A percentile compares a stretch with the other conserved stretches of the same genome.
phyloP scores from a whole-genome alignment of 2,113 vertebrate species.

The Jacana jacana region DNA sequence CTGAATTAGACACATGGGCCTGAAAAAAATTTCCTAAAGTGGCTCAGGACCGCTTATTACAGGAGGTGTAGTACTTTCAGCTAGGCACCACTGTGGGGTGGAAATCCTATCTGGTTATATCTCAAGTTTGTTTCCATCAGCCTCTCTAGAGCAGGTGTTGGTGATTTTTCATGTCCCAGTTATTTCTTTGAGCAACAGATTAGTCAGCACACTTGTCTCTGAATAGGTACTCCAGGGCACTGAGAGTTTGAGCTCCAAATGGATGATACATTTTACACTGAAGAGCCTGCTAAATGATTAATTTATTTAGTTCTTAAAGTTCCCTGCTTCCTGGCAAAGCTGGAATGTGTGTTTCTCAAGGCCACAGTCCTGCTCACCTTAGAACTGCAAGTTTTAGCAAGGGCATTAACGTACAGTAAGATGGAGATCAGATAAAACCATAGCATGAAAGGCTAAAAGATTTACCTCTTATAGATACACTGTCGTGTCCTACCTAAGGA shows the following conservation, averaged over 20 bases:
- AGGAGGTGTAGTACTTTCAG: neutral
- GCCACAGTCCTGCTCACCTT: neutral
- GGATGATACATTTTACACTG: neutral
- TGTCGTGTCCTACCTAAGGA: fast-evolving
- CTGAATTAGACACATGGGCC: neutral
- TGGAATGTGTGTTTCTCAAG: neutral
- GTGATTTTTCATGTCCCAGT: slow-evolving; percentile 10
- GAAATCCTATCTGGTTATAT: neutral
- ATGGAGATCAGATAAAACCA: neutral
- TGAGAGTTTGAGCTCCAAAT: neutral
- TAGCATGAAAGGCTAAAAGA: neutral
- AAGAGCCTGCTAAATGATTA: neutral
- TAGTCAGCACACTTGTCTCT: neutral
- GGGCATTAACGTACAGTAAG: neutral
- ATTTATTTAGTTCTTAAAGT: neutral
- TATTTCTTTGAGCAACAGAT: neutral
- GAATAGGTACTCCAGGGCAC: neutral
- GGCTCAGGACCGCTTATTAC: neutral
- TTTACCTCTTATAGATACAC: neutral
- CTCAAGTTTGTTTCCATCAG: neutral
- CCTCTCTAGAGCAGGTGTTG: neutral
- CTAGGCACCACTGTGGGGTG: neutral
- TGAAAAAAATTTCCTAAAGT: neutral
- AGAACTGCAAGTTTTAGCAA: neutral
- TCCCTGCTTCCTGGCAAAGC: neutral